Conservation (phyloP, 2,797 vertebrate genomes). For the Amniataba percoides region DNA sequence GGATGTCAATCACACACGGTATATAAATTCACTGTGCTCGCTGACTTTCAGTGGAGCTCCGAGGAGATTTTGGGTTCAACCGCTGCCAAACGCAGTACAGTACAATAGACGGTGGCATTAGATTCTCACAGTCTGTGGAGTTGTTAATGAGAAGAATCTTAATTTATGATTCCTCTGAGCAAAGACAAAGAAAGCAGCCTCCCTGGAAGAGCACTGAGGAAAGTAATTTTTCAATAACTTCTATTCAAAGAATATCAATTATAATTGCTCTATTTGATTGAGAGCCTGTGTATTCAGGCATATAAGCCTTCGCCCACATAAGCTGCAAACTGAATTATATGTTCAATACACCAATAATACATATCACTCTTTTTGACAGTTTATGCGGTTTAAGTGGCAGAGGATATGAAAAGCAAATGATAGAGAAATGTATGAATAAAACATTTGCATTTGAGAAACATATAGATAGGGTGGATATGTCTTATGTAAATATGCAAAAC, state of each 20-base stretch:
- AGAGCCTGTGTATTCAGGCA: slow-evolving; percentile 58
- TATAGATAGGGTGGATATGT: slow-evolving; percentile 80
- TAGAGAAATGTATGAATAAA: slow-evolving; percentile 82
- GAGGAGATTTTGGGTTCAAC: slow-evolving; percentile 38
- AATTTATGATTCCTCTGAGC: slow-evolving; percentile 24
- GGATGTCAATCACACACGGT: slow-evolving; percentile 69
- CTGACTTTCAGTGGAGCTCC: slow-evolving; percentile 52
- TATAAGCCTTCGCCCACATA: slow-evolving; percentile 69
- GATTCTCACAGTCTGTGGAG: not conserved
- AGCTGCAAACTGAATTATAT: slow-evolving; percentile 76
- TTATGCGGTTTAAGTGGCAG: slow-evolving; percentile 78
- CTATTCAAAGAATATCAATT: slow-evolving; percentile 64
- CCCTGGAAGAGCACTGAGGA: slow-evolving; percentile 15
- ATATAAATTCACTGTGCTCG: slow-evolving; percentile 38
- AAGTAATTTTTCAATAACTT: slow-evolving; percentile 59
- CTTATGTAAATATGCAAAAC: slow-evolving; percentile 86
- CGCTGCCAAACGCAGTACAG: slow-evolving; percentile 37
- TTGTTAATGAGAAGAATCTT: slow-evolving; percentile 44
- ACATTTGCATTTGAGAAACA: slow-evolving; percentile 83
- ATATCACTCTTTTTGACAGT: slow-evolving; percentile 80
- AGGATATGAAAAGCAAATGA: slow-evolving; percentile 81
- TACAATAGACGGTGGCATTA: slow-evolving; percentile 14
- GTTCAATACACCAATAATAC: slow-evolving; percentile 76
- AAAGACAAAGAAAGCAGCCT: slow-evolving; percentile 24
- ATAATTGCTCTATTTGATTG: slow-evolving; percentile 68